Evolutionary conservation across 2,797 vertebrate species (phyloP).

Genomic region (Miichthys miiuy): DNA sequence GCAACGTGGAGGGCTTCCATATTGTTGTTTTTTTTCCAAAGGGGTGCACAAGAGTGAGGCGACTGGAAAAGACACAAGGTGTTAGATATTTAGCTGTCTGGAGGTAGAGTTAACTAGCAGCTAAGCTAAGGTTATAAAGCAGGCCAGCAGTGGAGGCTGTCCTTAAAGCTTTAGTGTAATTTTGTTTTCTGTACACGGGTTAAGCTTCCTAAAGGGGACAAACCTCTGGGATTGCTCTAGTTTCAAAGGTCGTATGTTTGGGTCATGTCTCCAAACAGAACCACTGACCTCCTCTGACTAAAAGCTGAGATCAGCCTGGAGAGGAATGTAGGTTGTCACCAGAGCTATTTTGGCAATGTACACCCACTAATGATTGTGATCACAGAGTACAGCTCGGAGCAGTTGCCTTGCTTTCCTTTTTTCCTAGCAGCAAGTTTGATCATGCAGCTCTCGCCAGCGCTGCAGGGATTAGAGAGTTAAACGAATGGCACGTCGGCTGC

Average conservation of each 20-base stretch:
- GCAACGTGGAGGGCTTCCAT: constrained; percentile 74
- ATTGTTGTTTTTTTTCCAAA: constrained; percentile 66
- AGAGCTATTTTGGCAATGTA: constrained; percentile 87
- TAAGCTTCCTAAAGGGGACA: constrained; percentile 78
- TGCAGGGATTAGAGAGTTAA: constrained; percentile 89
- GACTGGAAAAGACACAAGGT: constrained; percentile 34
- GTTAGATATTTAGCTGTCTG: constrained; percentile 75
- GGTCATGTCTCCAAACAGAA: constrained; percentile 82
- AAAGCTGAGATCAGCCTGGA: constrained; percentile 81
- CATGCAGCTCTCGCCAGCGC: constrained; percentile 82
- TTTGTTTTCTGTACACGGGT: constrained; percentile 79
- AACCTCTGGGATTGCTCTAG: constrained; percentile 78
- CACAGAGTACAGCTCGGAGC: constrained; percentile 80
- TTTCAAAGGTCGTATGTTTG: constrained; percentile 84
- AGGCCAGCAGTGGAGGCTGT: constrained; percentile 63
- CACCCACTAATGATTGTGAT: constrained; percentile 87
- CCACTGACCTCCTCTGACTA: constrained; percentile 82
- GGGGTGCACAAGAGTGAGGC: constrained; percentile 43
- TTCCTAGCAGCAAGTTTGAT: constrained; percentile 73
- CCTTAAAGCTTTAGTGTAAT: constrained; percentile 71
- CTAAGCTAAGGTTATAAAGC: constrained; percentile 77
- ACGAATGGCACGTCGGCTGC: constrained; percentile 93
- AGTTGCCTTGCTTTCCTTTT: constrained; percentile 84
- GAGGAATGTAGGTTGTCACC: constrained; percentile 87
- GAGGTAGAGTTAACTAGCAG: constrained; percentile 80